A percentile compares a stretch with the other conserved stretches of the same genome.
Evolutionary conservation across 2,113 vertebrate genomes (phyloP).

Genomic region (Chamaea fasciata): DNA sequence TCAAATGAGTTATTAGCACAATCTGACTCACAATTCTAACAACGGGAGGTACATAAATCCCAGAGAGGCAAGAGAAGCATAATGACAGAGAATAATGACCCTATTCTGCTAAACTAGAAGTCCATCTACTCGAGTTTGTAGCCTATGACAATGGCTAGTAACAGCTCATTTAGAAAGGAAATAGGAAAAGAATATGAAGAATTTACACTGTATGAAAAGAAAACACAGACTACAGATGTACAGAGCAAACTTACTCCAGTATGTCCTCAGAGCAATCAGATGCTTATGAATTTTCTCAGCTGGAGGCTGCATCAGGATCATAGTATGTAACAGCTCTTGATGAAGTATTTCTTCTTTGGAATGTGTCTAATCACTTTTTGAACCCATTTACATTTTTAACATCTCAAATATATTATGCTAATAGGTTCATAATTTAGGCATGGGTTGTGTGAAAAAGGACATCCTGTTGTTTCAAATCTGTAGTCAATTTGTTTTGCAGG

Average conservation of each 20-base stretch:
- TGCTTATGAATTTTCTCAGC: slow-evolving; percentile 49
- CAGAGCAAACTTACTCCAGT: neutral
- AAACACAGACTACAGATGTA: neutral
- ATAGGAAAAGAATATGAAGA: neutral
- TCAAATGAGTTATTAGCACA: neutral
- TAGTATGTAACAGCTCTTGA: slow-evolving; percentile 42
- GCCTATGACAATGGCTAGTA: neutral
- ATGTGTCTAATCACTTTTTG: slow-evolving; percentile 51
- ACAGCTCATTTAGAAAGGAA: neutral
- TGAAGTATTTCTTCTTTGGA: slow-evolving; percentile 43
- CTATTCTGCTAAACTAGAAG: neutral
- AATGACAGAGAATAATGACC: neutral
- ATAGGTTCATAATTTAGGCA: slow-evolving; percentile 14
- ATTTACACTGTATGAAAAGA: neutral
- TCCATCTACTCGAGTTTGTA: neutral
- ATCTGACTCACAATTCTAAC: neutral
- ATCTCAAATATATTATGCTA: slow-evolving; percentile 39
- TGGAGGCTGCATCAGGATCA: slow-evolving; percentile 37
- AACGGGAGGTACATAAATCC: neutral
- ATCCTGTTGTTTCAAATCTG: slow-evolving; percentile 49
- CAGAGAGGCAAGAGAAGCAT: neutral
- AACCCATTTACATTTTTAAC: slow-evolving; percentile 60
- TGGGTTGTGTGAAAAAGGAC: neutral
- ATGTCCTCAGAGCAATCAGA: slow-evolving; percentile 41
- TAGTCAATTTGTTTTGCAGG: neutral